These are phyloP conservation scores for Cecropterus lyciades DNA, from an alignment of 1,140 invertebrate genomes.

Conservation along the genomic window DNA sequence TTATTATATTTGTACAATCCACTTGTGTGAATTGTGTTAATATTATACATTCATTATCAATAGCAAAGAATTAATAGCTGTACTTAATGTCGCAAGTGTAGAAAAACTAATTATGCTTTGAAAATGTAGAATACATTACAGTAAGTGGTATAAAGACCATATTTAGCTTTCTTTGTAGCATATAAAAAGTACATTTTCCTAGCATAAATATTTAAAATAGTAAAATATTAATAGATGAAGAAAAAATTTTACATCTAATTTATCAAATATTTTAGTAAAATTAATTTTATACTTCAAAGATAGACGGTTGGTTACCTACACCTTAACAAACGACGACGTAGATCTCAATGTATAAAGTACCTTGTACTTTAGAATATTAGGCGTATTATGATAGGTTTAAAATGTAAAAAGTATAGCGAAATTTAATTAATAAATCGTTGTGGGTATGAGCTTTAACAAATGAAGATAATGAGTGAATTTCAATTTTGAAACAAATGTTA, in stretches of 20 bases:
- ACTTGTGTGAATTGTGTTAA: neutral
- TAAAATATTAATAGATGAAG: slow-evolving; percentile 9
- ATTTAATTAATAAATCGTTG: neutral
- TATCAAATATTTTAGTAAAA: slow-evolving; percentile 29
- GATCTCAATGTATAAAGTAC: slow-evolving; percentile 37
- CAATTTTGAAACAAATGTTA: slow-evolving; percentile 1
- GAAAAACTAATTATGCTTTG: neutral
- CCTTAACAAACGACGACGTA: slow-evolving; percentile 17
- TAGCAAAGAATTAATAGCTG: neutral
- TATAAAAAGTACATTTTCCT: slow-evolving; percentile 30
- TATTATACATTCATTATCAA: neutral
- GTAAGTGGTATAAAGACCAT: neutral
- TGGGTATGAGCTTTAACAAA: neutral
- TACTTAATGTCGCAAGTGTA: neutral
- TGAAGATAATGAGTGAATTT: neutral
- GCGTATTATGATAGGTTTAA: slow-evolving; percentile 27
- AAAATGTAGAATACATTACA: neutral
- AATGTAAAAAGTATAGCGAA: neutral
- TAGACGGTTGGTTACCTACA: slow-evolving; percentile 34
- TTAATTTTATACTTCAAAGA: slow-evolving; percentile 24
- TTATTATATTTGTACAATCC: neutral
- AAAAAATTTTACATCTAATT: slow-evolving; percentile 5
- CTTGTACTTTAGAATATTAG: slow-evolving; percentile 49
- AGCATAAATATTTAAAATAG: slow-evolving; percentile 22
- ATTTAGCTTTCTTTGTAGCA: slow-evolving; percentile 2